Base-by-base conservation (phyloP, 2,888 invertebrate species). In the Xylophagus ater region DNA sequence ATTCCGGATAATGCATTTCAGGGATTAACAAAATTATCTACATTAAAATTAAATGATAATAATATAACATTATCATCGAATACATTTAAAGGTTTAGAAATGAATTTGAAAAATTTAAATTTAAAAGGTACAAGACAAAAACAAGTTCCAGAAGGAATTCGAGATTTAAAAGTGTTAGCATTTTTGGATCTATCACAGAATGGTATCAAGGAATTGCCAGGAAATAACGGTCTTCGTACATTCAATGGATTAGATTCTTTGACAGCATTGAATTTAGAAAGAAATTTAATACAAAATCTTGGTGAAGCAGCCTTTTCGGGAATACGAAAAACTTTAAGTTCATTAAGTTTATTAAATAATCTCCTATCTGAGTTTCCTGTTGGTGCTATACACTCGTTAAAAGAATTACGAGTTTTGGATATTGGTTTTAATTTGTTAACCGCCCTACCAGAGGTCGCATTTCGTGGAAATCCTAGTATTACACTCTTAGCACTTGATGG, bases 171-270 rank as follows among this genome's bases (percentile, higher is more conserved):
- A 43, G 81, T 80, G 33, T 65, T 92, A 47, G 89, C 90, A 1
- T 92, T 90, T 57, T 68, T 92, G 41, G 92, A 92, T 66, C 67
- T 92, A 41, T 89, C 90, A 2, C 84, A 89, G 62, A 92, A 92
- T 57, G 80, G 84, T 51, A 77, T 92, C 31, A 71, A 81, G 49
- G 85, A 86, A 59, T 65, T 90, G 41, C 86, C 85, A 0, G 82
- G 83, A 0, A 66, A 73, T 0, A 74, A 74, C 21, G 80, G 77
- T 9, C 70, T 68, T 12, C 71, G 68, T 33, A 76, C 78, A 3
- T 84, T 87, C 54, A 81, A 83, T 50, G 81, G 81, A 15, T 68
- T 92, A 35, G 77, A 83, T 48, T 78, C 89, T 0, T 66, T 92
- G 39, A 88, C 89, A 4, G 87, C 87, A 10, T 67, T 88, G 13